Conservation (phyloP, 2,888 invertebrate genomes). For the Lasioglossum morio region DNA sequence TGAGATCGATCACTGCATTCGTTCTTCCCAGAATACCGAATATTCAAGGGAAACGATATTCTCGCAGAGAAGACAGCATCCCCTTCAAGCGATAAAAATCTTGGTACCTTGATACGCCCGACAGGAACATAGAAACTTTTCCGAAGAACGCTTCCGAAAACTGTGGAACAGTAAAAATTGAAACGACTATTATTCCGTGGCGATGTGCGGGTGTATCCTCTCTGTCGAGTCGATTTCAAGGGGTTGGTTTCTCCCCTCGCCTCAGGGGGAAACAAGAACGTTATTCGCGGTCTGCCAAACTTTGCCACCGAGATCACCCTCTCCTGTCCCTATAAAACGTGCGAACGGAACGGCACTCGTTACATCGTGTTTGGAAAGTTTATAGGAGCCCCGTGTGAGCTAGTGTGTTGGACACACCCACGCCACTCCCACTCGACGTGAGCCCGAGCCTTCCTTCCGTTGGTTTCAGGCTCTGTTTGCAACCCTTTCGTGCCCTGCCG, state of each 20-base stretch:
- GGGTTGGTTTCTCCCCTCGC: constrained; percentile 39
- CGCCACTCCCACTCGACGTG: constrained; percentile 81
- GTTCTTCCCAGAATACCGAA: neutral
- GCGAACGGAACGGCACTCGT: constrained; percentile 75
- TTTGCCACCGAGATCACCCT: constrained; percentile 33
- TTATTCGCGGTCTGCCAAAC: constrained; percentile 58
- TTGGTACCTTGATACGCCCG: neutral
- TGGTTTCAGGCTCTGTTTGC: constrained; percentile 30
- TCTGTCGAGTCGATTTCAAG: constrained; percentile 43
- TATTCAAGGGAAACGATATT: neutral
- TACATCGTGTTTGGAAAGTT: constrained; percentile 74
- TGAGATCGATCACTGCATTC: too few relatives aligned
- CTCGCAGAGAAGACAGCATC: neutral
- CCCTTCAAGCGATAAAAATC: neutral
- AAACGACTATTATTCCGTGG: neutral
- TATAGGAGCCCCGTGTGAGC: constrained; percentile 71
- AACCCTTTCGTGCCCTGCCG: constrained; percentile 50
- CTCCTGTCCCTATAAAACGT: constrained; percentile 57
- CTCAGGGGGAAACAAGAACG: constrained; percentile 42
- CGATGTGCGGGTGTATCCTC: constrained; percentile 5
- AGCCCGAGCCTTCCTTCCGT: constrained; percentile 61
- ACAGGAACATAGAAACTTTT: neutral
- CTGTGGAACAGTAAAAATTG: neutral
- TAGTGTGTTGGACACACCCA: constrained; percentile 81
- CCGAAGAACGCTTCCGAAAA: constrained; percentile 1